A percentile compares a stretch with the other conserved stretches of the same genome.
Conservation (phyloP, 1,140 invertebrate species). For the Pseudomyrmex concolor region DNA sequence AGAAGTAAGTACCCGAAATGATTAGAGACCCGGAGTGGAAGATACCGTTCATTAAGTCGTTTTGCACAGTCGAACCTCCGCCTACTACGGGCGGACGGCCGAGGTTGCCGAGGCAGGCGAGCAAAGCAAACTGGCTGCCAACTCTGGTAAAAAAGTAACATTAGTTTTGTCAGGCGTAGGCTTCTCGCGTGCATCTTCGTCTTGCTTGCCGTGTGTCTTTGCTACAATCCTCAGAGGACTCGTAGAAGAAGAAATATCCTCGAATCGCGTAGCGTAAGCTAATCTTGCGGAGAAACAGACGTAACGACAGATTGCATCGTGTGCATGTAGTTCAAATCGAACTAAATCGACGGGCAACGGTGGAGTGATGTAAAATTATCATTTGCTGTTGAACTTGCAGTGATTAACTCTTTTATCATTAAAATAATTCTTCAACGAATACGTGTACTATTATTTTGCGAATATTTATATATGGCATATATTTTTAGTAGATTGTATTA, state of each 20-base stretch:
- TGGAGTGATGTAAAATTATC: not conserved
- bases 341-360: slow-evolving; percentile 11
- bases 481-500: slow-evolving; percentile 15
- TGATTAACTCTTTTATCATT: not conserved
- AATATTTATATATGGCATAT: too few species aligned
- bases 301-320: slow-evolving; percentile 14
- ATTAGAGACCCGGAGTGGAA: slow-evolving; percentile 72
- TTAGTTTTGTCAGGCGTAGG: slow-evolving; percentile 53
- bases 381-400: not conserved
- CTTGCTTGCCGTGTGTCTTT: not conserved
- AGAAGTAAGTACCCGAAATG: slow-evolving; percentile 74
- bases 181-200: slow-evolving; percentile 40
- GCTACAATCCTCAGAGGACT: not conserved
- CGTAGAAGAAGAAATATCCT: slow-evolving; percentile 21
- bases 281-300: slow-evolving; percentile 13
- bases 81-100: slow-evolving; percentile 56
- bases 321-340: slow-evolving; percentile 11
- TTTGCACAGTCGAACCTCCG: slow-evolving; percentile 73
- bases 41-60: slow-evolving; percentile 76
- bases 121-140: slow-evolving; percentile 70
- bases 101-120: slow-evolving; percentile 51
- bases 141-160: slow-evolving; percentile 68
- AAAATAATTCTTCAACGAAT: not conserved
- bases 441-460: not conserved
- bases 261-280: slow-evolving; percentile 35